Evolutionary conservation across 1,140 invertebrate species (phyloP).

Genomic region (Calosoma granatense): DNA sequence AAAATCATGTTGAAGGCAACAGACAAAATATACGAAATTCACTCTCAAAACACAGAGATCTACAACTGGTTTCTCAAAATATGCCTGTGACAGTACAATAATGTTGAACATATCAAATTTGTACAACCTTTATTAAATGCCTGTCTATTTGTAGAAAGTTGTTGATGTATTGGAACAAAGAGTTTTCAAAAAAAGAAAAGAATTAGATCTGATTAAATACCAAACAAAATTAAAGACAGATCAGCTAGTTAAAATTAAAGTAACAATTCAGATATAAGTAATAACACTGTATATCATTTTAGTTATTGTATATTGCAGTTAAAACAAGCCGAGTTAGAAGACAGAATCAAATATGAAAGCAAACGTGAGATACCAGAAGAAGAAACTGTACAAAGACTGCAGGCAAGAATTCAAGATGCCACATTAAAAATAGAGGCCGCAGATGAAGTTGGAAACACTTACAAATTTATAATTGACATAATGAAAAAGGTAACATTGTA

Average conservation of each 20-base stretch:
- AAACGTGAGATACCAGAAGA: constrained; percentile 38
- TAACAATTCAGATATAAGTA: constrained; percentile 23
- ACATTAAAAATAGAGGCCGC: constrained; percentile 49
- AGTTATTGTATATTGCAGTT: constrained; percentile 28
- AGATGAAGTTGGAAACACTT: constrained; percentile 44
- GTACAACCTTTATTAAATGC: constrained; percentile 11
- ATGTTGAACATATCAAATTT: constrained; percentile 6
- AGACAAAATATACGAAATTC: constrained; percentile 42
- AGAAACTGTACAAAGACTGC: constrained; percentile 39
- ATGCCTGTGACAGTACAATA: constrained; percentile 28
- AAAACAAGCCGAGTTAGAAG: constrained; percentile 36
- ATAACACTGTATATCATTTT: background rate
- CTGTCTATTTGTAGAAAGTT: constrained; percentile 38
- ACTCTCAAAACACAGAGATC: constrained; percentile 40
- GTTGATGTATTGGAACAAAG: constrained; percentile 44
- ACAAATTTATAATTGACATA: constrained; percentile 44
- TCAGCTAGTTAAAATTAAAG: constrained; percentile 42
- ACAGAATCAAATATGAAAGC: constrained; percentile 37
- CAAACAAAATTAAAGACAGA: constrained; percentile 45
- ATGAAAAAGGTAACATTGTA: constrained; percentile 43
- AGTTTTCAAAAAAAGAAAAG: constrained; percentile 45
- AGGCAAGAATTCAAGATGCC: constrained; percentile 41
- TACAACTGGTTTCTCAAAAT: constrained; percentile 46
- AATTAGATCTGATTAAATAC: constrained; percentile 44
- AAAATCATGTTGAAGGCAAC: constrained; percentile 43